These are phyloP conservation scores for Melieria picta DNA, from an alignment of 2,888 invertebrate genomes.

Conservation along the genomic window DNA sequence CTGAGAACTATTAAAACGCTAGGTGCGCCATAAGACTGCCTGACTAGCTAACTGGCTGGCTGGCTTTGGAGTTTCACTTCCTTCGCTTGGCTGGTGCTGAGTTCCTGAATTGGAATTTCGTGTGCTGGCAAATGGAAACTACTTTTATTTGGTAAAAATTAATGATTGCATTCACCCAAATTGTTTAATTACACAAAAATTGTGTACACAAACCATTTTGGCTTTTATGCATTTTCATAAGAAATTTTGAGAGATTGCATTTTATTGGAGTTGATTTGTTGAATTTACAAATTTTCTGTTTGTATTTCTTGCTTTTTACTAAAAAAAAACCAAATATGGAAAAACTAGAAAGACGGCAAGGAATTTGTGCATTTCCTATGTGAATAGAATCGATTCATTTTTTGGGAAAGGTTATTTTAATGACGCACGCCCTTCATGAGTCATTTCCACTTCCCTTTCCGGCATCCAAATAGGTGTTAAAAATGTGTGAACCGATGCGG, in stretches of 20 bases:
- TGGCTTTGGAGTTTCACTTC: not conserved
- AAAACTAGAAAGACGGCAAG: no score
- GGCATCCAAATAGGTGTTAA: no score
- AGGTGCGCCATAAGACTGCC: conserved; percentile 4
- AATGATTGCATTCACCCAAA: conserved; percentile 58
- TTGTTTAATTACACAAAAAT: conserved; percentile 60
- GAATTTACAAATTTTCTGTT: conserved; percentile 33
- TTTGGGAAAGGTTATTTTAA: no score
- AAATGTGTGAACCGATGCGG: no score
- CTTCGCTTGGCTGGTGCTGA: conserved; percentile 1
- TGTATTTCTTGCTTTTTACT: not conserved
- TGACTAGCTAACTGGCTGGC: not conserved
- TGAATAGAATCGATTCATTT: no score
- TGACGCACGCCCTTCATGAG: no score
- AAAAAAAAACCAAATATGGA: no score
- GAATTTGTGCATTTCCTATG: no score
- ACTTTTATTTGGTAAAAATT: conserved; percentile 53
- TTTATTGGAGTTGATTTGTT: conserved; percentile 38
- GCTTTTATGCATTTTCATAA: conserved; percentile 54
- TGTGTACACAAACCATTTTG: conserved; percentile 57
- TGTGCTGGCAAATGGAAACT: not conserved
- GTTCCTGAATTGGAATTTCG: not conserved
- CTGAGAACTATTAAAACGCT: conserved; percentile 51
- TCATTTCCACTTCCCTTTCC: no score
- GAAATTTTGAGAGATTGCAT: conserved; percentile 54